Base-by-base conservation (phyloP, 1,140 invertebrate species). In the Drosophila sechellia region DNA sequence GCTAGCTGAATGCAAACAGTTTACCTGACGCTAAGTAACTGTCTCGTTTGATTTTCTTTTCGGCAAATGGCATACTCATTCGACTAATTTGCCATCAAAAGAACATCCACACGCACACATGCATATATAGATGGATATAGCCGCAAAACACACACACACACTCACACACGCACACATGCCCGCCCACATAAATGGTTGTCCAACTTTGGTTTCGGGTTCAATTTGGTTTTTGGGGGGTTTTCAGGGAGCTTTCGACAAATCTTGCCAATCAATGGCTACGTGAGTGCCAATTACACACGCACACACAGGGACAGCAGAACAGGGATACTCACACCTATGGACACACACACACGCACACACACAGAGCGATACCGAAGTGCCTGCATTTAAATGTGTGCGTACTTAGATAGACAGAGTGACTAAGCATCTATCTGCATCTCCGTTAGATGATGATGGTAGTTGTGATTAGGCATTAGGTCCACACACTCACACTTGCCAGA, bases 231-330 rank as follows among this genome's bases (percentile, higher is more conserved):
- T 20, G 50, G 48, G 59, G 64, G 68, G 64, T 39, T 69, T 69
- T 70, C 43, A 15, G 66, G 55, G 45, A 59, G 80, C 75, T 72
- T 77, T 72, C 52, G 72, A 57, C 78, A 81, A 81, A 81, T 81
- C 68, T 71, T 58, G 77, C 75, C 81, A 83, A 83, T 83, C 81
- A 85, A 85, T 85, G 77, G 72, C 53, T 76, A 83, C 71, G 80
- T 79, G 60, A 79, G 69, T 79, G 79, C 77, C 65, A 84, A 76
- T 83, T 79, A 85, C 65, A 76, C 70, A 56, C 60, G 27, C 55
- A 61, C 31, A 58, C 66, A 20, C 8, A 25, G 8, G 20, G 3
- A 27, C 46, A 25, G 20, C 15, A 1, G 11, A 49, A 54, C 31
- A 22, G 5, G n/a, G 17, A 13, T 31, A 31, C 31, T 31, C 31